Evolutionary conservation across 2,113 vertebrate species (phyloP).

Genomic region (Tragulus kanchil): DNA sequence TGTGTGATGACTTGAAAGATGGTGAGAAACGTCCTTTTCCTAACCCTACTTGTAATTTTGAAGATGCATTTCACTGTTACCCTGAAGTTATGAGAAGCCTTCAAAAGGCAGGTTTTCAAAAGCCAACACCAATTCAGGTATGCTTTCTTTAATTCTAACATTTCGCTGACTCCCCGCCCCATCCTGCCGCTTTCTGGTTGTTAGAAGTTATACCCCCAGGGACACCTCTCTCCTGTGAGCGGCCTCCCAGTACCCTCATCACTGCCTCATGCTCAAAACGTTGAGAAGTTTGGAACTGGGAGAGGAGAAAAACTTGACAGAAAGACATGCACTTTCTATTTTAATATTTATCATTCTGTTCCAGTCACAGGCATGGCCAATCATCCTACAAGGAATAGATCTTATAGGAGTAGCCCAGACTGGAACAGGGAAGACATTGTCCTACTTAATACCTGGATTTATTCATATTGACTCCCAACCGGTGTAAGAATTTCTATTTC

Average conservation of each 20-base stretch:
- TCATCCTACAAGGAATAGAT: conserved; percentile 95
- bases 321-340: not conserved
- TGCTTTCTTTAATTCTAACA: not conserved
- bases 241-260: not conserved
- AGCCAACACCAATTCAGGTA: conserved; percentile 99
- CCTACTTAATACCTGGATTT: conserved; percentile 97
- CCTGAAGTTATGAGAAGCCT: conserved; percentile 96
- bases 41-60: conserved; percentile 93
- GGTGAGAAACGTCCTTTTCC: conserved; percentile 92
- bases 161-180: not conserved
- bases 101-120: conserved; percentile 92
- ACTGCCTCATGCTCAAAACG: not conserved
- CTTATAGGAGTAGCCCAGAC: conserved; percentile 98
- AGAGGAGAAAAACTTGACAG: not conserved
- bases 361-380: conserved; percentile 97
- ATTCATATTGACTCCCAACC: conserved; percentile 96
- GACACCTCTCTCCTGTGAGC: not conserved
- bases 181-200: not conserved
- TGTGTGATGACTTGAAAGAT: conserved; percentile 95
- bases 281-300: not conserved
- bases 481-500: conserved; percentile 88
- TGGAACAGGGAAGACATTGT: conserved; percentile 97
- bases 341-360: conserved; percentile 69
- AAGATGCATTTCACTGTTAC: conserved; percentile 93
- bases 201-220: not conserved